Base-by-base conservation (phyloP, 2,797 vertebrate genomes). In the Pteronotus mesoamericanus region DNA sequence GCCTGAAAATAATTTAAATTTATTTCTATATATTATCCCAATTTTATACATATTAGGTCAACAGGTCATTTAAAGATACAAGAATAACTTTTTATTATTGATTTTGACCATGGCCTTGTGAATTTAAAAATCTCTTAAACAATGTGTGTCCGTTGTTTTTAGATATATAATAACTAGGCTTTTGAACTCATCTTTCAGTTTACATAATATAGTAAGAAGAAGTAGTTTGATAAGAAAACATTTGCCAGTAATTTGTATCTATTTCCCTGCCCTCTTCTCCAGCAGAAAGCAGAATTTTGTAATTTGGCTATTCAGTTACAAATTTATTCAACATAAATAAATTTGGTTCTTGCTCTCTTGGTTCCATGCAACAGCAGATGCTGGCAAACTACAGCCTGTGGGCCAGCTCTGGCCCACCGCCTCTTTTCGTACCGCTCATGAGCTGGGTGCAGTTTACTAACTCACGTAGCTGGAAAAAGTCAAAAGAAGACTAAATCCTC, bases 1-100 rank as follows among this genome's bases (percentile, higher is more conserved):
- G 26, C 48, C 78, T 88, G 68, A 39, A 85, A 66, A n/a, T 42
- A 78, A 32, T 75, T 15, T 15, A 18, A 74, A 34, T 55, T 44
- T 19, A 82, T 69, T 53, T 85, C 87, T 92, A 75, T 55, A 51
- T 86, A 46, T 12, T 79, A 69, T 83, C 9, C 53, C 37, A 79
- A 7, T 89, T 95, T 69, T 96, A 10, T 34, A 69, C 48, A 82
- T 71, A 59, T 83, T 68, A 78, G 44, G 89, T 55, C 61, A 96
- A 74, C 22, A 96, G 37, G 82, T 82, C 18, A 88, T 34, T 80
- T 82, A 91, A 72, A 89, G 32, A 83, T 87, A 88, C 71, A 48
- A 92, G 86, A 90, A 57, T 32, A 91, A 46, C 18, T 72, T 94
- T 91, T 72, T 94, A 22, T 48, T 82, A 77, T n/a, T 96, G 44